Evolutionary conservation across 2,113 vertebrate genomes (phyloP).

Genomic region (Amazona guildingii): DNA sequence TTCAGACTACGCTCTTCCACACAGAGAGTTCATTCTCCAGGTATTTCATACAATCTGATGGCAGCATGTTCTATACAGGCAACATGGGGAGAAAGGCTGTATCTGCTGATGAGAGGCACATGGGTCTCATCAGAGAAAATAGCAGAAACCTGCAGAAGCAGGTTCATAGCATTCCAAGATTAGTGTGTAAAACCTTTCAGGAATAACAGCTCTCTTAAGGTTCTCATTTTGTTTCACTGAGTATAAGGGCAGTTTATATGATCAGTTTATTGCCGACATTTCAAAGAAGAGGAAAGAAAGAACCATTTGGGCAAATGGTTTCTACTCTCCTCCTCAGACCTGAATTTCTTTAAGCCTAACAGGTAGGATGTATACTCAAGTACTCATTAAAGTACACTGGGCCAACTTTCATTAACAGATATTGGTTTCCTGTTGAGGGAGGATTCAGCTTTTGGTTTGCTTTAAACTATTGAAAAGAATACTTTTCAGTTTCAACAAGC

Average conservation of each 20-base stretch:
- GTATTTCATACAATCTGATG: background rate
- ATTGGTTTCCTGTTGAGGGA: background rate
- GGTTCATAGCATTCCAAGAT: background rate
- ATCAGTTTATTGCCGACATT: background rate
- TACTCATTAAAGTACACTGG: background rate
- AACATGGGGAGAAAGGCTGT: background rate
- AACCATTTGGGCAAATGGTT: background rate
- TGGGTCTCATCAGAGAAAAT: background rate
- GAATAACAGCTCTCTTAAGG: background rate
- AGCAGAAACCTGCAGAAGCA: background rate
- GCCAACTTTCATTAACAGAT: background rate
- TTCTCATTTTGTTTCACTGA: background rate
- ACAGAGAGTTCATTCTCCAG: background rate
- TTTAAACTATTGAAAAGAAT: background rate
- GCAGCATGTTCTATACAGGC: background rate
- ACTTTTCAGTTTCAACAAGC: background rate
- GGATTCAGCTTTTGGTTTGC: background rate
- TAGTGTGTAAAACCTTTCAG: background rate
- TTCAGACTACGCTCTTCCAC: background rate
- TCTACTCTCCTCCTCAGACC: background rate
- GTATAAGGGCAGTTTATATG: background rate
- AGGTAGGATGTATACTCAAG: background rate
- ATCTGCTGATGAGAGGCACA: background rate
- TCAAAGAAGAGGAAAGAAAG: background rate
- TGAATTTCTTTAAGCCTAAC: background rate